Percentiles rank a stretch among this genome's conserved stretches.
These are phyloP conservation scores for Tetramorium parvispinum DNA, from an alignment of 1,140 invertebrate species.

Conservation along the genomic window DNA sequence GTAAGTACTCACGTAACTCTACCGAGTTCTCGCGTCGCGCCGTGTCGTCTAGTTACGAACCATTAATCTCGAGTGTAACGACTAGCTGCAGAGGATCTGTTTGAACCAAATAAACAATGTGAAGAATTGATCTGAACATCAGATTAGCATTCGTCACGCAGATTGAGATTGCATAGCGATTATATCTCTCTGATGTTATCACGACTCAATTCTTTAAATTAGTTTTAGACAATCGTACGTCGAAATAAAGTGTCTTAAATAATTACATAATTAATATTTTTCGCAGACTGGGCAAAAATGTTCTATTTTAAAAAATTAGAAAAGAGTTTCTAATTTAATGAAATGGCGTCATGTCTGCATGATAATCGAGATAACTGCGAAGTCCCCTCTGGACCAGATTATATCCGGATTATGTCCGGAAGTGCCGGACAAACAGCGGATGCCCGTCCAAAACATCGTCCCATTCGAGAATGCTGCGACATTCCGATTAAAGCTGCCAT, in stretches of 20 bases:
- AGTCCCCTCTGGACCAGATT: not conserved
- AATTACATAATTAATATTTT: not conserved
- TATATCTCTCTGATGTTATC: not conserved
- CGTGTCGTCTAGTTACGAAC: conserved; percentile 52
- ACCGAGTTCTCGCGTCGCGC: conserved; percentile 48
- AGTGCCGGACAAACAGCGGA: conserved; percentile 71
- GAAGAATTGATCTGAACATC: not conserved
- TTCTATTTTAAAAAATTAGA: not conserved
- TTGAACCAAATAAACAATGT: not conserved
- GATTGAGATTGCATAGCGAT: conserved; percentile 26
- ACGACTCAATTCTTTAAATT: not conserved
- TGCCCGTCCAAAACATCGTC: conserved; percentile 51
- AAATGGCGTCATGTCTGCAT: not conserved
- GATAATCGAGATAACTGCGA: conserved; percentile 16
- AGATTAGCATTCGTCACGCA: conserved; percentile 8
- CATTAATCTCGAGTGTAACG: conserved; percentile 52
- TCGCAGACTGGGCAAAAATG: not conserved
- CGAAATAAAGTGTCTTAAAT: not conserved
- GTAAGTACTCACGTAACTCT: conserved; percentile 67
- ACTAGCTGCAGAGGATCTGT: not conserved
- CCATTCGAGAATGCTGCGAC: conserved; percentile 31
- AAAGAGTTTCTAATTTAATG: not conserved
- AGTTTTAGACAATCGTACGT: not conserved
- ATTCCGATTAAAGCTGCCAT: conserved; percentile 64
- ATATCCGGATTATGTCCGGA: conserved; percentile 54